A percentile compares a stretch with the other conserved stretches of the same genome.
These are phyloP conservation scores for Salarias fasciatus DNA, from an alignment of 2,797 vertebrate species.

Conservation along the genomic window DNA sequence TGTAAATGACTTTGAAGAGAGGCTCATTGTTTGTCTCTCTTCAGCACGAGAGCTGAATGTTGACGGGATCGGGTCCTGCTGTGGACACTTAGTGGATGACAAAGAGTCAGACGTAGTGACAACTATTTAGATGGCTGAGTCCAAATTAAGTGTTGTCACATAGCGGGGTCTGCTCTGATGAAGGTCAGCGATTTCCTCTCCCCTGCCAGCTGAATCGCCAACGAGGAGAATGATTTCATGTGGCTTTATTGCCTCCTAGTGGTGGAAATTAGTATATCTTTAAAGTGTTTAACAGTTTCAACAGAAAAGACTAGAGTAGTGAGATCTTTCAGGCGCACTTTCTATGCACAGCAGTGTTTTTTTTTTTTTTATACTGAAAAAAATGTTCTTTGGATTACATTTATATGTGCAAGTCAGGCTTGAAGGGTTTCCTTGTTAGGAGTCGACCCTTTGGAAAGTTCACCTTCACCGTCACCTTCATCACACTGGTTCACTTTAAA, in stretches of 20 bases:
- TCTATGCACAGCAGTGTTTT: no score
- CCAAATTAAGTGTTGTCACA: slow-evolving; percentile 11
- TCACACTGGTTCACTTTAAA: background rate
- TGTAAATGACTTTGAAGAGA: background rate
- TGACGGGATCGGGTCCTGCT: slow-evolving; percentile 4
- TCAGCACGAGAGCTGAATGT: slow-evolving; percentile 1
- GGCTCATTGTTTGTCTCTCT: background rate
- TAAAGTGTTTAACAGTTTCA: background rate
- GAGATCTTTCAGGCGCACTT: background rate
- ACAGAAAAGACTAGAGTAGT: background rate
- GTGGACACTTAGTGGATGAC: background rate
- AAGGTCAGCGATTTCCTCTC: slow-evolving; percentile 3
- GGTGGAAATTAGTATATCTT: slow-evolving; percentile 33
- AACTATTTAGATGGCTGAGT: slow-evolving; percentile 19
- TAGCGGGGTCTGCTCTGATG: slow-evolving; percentile 11
- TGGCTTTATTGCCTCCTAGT: slow-evolving; percentile 64
- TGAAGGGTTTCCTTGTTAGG: background rate
- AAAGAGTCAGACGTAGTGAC: slow-evolving; percentile 13
- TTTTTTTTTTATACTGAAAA: no score
- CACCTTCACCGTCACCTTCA: background rate
- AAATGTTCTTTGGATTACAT: no score
- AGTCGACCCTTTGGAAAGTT: background rate
- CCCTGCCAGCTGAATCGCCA: background rate
- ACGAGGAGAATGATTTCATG: slow-evolving; percentile 2
- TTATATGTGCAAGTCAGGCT: background rate